These are phyloP conservation scores for Geophilus truncorum DNA, from an alignment of 2,888 invertebrate genomes.

Conservation along the genomic window DNA sequence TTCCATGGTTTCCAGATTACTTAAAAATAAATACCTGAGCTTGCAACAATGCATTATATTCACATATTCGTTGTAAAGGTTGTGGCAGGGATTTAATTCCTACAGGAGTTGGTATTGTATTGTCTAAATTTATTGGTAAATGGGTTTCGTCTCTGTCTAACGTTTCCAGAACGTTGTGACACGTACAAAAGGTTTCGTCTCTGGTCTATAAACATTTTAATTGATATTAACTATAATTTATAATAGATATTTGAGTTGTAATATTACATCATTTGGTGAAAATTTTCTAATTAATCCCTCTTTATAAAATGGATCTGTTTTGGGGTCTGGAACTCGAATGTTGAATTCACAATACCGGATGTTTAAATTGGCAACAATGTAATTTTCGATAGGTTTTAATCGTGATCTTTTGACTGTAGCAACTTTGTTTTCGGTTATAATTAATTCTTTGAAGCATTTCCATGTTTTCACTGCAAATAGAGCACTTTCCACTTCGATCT, in stretches of 20 bases:
- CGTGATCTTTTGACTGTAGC: background rate
- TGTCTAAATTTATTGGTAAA: background rate
- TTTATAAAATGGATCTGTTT: background rate
- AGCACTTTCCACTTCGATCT: background rate
- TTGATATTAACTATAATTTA: no score
- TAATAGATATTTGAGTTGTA: background rate
- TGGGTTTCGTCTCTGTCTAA: background rate
- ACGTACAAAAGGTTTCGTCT: background rate
- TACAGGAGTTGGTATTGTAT: background rate
- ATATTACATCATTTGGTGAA: background rate
- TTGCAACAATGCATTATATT: background rate
- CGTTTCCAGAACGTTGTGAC: background rate
- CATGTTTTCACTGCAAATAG: background rate
- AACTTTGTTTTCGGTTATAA: background rate
- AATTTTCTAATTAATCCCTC: background rate
- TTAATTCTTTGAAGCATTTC: background rate
- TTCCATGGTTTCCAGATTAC: no score
- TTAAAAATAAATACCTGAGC: background rate
- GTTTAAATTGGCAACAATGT: background rate
- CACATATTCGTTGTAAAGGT: background rate
- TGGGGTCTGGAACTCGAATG: background rate
- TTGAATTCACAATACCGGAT: background rate
- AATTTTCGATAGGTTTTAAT: background rate
- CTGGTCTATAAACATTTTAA: background rate
- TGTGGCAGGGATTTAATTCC: background rate